A percentile compares a stretch with the other conserved stretches of the same genome.
Conservation (phyloP, 2,888 invertebrate species). For the Lordiphosa fenestrarum region DNA sequence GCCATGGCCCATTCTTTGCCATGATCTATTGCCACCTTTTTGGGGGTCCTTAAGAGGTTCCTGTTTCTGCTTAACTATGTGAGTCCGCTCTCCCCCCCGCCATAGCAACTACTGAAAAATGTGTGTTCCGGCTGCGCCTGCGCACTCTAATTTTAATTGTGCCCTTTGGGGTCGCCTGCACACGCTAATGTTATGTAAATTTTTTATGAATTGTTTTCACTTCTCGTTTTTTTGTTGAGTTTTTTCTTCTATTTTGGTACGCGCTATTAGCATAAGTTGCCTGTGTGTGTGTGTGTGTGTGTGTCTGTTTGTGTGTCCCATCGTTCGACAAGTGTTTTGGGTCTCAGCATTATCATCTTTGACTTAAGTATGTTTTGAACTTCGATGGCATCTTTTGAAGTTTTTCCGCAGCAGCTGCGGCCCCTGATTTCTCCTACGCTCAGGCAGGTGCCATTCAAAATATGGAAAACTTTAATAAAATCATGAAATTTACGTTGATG, state of each 20-base stretch:
- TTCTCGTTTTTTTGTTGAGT: slow-evolving; percentile 27
- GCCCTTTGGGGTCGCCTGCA: slow-evolving; percentile 12
- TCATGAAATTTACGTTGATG: slow-evolving; percentile 37
- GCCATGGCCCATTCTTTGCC: slow-evolving; percentile 42
- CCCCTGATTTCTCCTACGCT: slow-evolving; percentile 9
- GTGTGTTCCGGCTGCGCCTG: slow-evolving; percentile 37
- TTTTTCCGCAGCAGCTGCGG: slow-evolving; percentile 26
- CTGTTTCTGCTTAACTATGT: slow-evolving; percentile 11
- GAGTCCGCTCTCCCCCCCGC: not conserved
- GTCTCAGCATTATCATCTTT: slow-evolving; percentile 32
- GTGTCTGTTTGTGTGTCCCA: too few relatives aligned
- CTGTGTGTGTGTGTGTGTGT: slow-evolving; percentile 30
- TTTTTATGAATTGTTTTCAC: slow-evolving; percentile 66
- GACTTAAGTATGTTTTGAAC: slow-evolving; percentile 44
- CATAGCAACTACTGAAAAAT: not conserved
- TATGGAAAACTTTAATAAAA: slow-evolving; percentile 31
- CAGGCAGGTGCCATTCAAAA: slow-evolving; percentile 37
- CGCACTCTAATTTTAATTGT: slow-evolving; percentile 72
- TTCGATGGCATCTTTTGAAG: slow-evolving; percentile 35
- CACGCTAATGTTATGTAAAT: slow-evolving; percentile 49
- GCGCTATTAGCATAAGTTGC: slow-evolving; percentile 70
- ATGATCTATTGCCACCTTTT: slow-evolving; percentile 56
- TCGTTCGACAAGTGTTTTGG: slow-evolving; percentile 60
- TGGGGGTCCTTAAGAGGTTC: slow-evolving; percentile 29
- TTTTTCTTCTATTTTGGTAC: slow-evolving; percentile 60